Conservation (phyloP, 2,797 vertebrate genomes). For the Scyliorhinus canicula region DNA sequence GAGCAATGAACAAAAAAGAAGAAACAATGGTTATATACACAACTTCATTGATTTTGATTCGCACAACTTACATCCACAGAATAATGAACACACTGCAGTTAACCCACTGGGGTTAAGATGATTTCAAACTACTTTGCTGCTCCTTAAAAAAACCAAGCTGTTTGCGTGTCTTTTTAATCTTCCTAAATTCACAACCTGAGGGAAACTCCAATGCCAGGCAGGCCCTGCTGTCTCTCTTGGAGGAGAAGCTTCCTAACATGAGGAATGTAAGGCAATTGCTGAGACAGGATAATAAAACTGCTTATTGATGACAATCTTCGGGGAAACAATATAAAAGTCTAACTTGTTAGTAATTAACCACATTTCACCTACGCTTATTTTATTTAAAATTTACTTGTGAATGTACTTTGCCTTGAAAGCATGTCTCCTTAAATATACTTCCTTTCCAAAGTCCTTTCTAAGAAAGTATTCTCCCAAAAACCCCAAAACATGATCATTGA, state of each 20-base stretch:
- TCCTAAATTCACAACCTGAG: no score
- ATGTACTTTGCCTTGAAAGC: neutral
- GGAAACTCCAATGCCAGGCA: no score
- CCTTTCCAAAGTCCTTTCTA: neutral
- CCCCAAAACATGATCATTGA: neutral
- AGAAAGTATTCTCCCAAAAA: neutral
- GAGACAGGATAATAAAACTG: neutral
- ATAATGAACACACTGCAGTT: neutral
- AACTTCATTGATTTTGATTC: neutral
- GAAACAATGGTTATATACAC: neutral
- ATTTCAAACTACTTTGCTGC: neutral
- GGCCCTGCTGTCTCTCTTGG: neutral
- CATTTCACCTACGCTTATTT: neutral
- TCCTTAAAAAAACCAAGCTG: neutral
- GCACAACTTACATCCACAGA: neutral
- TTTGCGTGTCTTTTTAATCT: no score
- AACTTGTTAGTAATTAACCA: neutral
- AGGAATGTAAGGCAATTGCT: neutral
- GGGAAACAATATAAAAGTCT: neutral
- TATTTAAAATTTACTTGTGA: neutral
- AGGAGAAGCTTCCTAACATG: neutral
- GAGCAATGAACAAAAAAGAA: no score
- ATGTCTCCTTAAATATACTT: neutral
- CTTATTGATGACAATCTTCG: neutral
- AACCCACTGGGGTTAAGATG: no score